Evolutionary conservation across 1,140 invertebrate genomes (phyloP), one percentile per base, ranked within the genome.

Genomic region (Drosophila willistoni): DNA sequence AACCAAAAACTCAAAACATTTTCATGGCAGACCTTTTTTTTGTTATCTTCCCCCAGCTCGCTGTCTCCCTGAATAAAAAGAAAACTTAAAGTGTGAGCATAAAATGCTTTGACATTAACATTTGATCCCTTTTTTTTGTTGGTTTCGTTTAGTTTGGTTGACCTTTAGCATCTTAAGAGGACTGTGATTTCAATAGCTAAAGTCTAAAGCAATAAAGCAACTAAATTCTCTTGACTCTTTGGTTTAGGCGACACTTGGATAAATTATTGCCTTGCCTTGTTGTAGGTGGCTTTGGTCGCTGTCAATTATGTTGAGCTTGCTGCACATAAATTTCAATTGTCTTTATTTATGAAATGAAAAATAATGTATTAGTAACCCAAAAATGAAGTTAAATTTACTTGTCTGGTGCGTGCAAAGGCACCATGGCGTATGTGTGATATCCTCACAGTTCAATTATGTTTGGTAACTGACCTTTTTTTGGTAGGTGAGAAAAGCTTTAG

Each of bases 261-360:
- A 51, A 51, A 22, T 51, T 51, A 51, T 51, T 22, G 44, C 17
- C 44, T 5, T 51, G 44, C 19, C 44, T 22, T 51, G 44, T 12
- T 17, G 44, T 9, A 2, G 17, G 34, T 55, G 36, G 54, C 41
- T 68, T 68, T 19, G 33, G 64, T 12, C 17, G 10, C 72, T 75
- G 73, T 75, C 73, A 75, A 75, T 75, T 75, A 75, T 64, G 68
- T 59, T 51, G 33, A 47, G 41, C 33, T 51, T 41, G 62, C 34
- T 12, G 47, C 72, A 75, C 73, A 75, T 75, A 75, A 75, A 75
- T 75, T 51, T 67, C 72, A 68, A 75, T 75, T 75, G 72, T 75
- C 75, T 75, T 75, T 72, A 75, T 73, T 19, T 51, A 75, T 68
- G 60, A 68, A 68, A 65, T 57, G 47, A 75, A 73, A 68, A 57